phyloP scores from a whole-genome alignment of 2,797 vertebrate genomes.

The Knipowitschia caucasica region DNA sequence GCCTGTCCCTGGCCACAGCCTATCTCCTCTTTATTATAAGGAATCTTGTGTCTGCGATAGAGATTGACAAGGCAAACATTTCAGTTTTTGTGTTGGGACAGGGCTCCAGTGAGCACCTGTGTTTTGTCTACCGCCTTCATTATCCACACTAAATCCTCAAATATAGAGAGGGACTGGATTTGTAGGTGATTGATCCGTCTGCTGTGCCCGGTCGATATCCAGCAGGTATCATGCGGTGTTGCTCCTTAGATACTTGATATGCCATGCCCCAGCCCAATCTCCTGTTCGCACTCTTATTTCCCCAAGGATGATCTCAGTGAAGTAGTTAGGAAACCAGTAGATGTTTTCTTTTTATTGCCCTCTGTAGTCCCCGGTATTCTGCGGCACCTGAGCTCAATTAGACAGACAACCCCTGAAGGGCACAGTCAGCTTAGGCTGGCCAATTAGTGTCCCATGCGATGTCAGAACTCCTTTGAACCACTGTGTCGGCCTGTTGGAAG shows the following conservation, averaged over 20 bases:
- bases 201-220: constrained; percentile 32
- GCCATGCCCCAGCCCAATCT: constrained; percentile 46
- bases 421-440: constrained; percentile 72
- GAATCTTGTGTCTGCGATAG: constrained; percentile 27
- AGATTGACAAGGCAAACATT: constrained; percentile 45
- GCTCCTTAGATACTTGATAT: constrained; percentile 49
- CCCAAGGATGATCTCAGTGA: constrained; percentile 57
- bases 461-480: constrained; percentile 80
- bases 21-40: constrained; percentile 30
- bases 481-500: constrained; percentile 68
- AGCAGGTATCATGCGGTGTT: constrained; percentile 37
- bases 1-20: constrained; percentile 9
- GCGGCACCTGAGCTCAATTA: constrained; percentile 73
- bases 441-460: constrained; percentile 77
- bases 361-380: constrained; percentile 66
- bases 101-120: constrained; percentile 26
- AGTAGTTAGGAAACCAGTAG: constrained; percentile 65
- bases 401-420: constrained; percentile 73
- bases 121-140: constrained; percentile 33
- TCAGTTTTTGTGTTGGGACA: constrained; percentile 26
- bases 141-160: constrained; percentile 38
- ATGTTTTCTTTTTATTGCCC: constrained; percentile 72
- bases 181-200: constrained; percentile 52
- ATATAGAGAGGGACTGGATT: constrained; percentile 34
- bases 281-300: constrained; percentile 54